phyloP scores from a whole-genome alignment of 2,113 vertebrate genomes.

The Tringa solitaria region DNA sequence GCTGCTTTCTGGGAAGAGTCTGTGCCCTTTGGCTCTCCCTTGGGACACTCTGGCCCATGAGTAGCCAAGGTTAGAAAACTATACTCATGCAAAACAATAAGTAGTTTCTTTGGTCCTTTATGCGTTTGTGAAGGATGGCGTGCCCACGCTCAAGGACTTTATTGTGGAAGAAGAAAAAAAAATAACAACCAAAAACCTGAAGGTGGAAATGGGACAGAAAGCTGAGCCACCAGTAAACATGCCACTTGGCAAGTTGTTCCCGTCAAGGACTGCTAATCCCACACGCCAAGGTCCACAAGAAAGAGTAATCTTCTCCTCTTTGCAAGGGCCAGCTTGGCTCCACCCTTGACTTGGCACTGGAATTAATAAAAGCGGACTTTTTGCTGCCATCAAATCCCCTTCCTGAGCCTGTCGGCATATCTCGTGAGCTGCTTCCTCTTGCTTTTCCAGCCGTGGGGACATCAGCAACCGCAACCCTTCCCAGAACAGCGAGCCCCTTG shows the following conservation, averaged over 20 bases:
- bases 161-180: neutral
- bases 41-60: rapidly evolving
- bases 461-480: neutral
- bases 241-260: neutral
- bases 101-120: neutral
- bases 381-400: neutral
- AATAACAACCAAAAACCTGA: neutral
- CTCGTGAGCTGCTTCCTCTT: neutral
- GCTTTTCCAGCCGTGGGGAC: neutral
- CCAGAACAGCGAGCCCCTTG: neutral
- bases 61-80: neutral
- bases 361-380: neutral
- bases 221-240: neutral
- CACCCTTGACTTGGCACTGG: neutral
- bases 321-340: neutral
- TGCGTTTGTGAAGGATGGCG: neutral
- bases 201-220: neutral
- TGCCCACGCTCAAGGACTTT: neutral
- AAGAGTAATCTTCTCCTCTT: neutral
- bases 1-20: neutral
- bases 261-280: neutral
- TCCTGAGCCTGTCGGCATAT: neutral
- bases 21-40: neutral
- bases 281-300: neutral
- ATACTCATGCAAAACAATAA: neutral